Evolutionary conservation across 1,140 invertebrate genomes (phyloP).

Genomic region (Metopolophium dirhodum): DNA sequence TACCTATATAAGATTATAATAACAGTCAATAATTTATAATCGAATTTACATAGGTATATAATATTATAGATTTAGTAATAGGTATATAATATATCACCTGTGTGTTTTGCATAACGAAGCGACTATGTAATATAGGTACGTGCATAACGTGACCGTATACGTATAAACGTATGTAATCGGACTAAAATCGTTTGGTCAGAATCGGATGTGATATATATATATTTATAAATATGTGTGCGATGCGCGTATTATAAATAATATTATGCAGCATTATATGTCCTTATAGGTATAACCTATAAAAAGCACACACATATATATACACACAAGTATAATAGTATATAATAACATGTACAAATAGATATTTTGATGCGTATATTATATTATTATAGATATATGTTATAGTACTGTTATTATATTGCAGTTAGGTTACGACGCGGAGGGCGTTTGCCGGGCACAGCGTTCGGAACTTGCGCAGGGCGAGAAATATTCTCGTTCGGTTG

Average conservation of each 20-base stretch:
- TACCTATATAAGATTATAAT: background rate
- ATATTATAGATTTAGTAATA: too few relatives aligned
- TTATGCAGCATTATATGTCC: background rate
- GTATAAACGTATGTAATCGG: background rate
- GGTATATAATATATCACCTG: too few relatives aligned
- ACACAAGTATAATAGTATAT: background rate
- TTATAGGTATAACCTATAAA: background rate
- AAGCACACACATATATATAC: background rate
- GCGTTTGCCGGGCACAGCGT: too few relatives aligned
- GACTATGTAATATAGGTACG: background rate
- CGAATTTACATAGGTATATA: background rate
- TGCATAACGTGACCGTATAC: background rate
- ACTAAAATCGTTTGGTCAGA: background rate
- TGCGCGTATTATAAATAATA: background rate
- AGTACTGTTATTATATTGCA: too few relatives aligned
- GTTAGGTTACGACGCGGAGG: too few relatives aligned
- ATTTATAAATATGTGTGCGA: background rate
- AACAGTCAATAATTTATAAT: background rate
- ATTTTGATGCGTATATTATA: too few relatives aligned
- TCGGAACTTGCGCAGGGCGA: too few relatives aligned
- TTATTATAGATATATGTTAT: too few relatives aligned
- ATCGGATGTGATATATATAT: background rate
- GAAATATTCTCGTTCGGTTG: too few relatives aligned
- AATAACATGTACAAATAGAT: too few relatives aligned
- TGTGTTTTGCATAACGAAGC: background rate